Base-by-base conservation (phyloP, 2,888 invertebrate species). In the Xestobium rufovillosum region DNA sequence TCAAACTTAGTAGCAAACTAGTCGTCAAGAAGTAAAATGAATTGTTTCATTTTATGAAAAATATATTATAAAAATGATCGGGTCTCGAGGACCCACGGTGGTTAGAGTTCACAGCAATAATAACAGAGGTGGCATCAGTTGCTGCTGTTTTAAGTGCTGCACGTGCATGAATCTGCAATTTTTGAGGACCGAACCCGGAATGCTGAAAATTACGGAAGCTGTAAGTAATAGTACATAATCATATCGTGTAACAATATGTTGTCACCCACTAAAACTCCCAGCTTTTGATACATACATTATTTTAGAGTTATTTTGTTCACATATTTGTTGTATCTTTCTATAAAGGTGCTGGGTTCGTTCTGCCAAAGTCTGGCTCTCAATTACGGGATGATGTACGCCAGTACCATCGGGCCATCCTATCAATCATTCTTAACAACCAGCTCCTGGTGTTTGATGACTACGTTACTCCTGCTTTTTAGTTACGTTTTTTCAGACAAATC, bases 331-430 rank as follows among this genome's bases (percentile, higher is more conserved):
- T n/a, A n/a, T 23, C 19, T 9, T 25, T 39, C 44, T 48, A 56
- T 53, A 3, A 61, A 84, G 85, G 67, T 85, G 52, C 63, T 89
- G 49, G 86, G 87, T 14, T 79, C 80, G n/a, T 67, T 89, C 32
- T 88, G 88, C 52, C 87, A 89, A 62, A 83, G 82, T 36, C 65
- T 90, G 38, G 68, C 88, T 6, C 73, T 89, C 34, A 81, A 83
- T 53, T 89, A 82, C 53, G 89, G 90, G 0, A 65, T 83, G 38
- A 72, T 77, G 1, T 80, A 83, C 52, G 80, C 84, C 1, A 70
- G 75, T 42, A 74, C 73, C 10, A 78, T 89, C 60, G 89, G 89
- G 4, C 75, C 80, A 2, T 82, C 88, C 2, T 83, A 85, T 61
- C 81, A 83, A 47, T 78, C 87, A 25, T 84, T 88, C 57, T 66